Conservation (phyloP, 2,113 vertebrate species). For the Reinhardtius hippoglossoides region DNA sequence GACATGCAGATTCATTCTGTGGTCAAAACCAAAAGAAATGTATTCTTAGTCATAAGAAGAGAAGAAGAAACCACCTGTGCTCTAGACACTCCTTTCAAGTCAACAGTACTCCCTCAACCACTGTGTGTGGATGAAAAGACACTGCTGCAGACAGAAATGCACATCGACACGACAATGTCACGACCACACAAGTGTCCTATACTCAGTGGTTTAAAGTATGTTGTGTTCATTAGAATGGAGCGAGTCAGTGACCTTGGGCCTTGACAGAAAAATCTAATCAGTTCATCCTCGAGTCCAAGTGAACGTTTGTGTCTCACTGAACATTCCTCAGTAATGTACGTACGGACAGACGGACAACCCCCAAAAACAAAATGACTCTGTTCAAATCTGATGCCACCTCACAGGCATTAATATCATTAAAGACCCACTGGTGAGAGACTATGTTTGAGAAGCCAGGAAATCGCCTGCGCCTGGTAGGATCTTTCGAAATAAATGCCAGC, state of each 20-base stretch:
- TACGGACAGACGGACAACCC: no score
- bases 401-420: no score
- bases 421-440: not conserved
- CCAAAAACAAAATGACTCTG: no score
- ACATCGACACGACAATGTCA: not conserved
- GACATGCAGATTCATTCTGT: not conserved
- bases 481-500: not conserved
- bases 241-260: no score
- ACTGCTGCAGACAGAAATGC: not conserved
- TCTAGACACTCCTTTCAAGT: not conserved
- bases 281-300: no score
- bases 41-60: not conserved
- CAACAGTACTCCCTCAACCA: not conserved
- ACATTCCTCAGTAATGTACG: no score
- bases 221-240: no score
- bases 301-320: no score
- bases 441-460: not conserved
- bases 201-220: no score
- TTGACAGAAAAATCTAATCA: no score
- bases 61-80: not conserved
- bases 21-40: not conserved
- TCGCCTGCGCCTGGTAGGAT: not conserved
- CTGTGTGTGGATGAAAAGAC: not conserved
- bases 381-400: no score
- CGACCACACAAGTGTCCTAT: no score